Evolutionary conservation across 2,797 vertebrate genomes (phyloP).

Genomic region (Leptoclinus maculatus): DNA sequence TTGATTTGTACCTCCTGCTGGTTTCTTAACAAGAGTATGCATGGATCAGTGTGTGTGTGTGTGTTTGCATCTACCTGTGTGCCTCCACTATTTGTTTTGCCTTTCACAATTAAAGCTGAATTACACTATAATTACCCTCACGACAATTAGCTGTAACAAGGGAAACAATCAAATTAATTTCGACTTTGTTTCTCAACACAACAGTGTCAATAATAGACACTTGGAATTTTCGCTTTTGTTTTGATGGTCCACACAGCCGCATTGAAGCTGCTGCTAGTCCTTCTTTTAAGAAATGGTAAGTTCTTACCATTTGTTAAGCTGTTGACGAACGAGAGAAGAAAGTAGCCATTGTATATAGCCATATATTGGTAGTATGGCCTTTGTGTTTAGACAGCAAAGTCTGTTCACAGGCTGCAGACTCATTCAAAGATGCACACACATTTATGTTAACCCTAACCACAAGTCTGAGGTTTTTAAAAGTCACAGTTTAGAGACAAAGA

Average conservation of each 20-base stretch:
- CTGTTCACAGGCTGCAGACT: neutral
- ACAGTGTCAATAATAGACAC: constrained; percentile 27
- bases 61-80: constrained; percentile 41
- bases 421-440: neutral
- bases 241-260: neutral
- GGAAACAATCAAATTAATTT: constrained; percentile 40
- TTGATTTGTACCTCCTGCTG: constrained; percentile 37
- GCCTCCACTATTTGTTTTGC: constrained; percentile 61
- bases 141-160: constrained; percentile 58
- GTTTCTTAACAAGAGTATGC: constrained; percentile 39
- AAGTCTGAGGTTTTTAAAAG: neutral
- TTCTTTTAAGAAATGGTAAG: constrained; percentile 11
- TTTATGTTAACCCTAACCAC: neutral
- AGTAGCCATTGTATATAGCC: constrained; percentile 14
- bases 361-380: constrained; percentile 16
- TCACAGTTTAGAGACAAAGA: neutral
- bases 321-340: constrained; percentile 41
- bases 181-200: constrained; percentile 31
- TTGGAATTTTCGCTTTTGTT: neutral
- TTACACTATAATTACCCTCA: constrained; percentile 65
- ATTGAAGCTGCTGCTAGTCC: constrained; percentile 8
- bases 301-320: constrained; percentile 31
- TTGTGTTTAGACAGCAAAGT: constrained; percentile 3
- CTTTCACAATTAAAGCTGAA: constrained; percentile 69
- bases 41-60: constrained; percentile 16